phyloP scores from a whole-genome alignment of 2,797 vertebrate species.

The Vespertilio murinus region DNA sequence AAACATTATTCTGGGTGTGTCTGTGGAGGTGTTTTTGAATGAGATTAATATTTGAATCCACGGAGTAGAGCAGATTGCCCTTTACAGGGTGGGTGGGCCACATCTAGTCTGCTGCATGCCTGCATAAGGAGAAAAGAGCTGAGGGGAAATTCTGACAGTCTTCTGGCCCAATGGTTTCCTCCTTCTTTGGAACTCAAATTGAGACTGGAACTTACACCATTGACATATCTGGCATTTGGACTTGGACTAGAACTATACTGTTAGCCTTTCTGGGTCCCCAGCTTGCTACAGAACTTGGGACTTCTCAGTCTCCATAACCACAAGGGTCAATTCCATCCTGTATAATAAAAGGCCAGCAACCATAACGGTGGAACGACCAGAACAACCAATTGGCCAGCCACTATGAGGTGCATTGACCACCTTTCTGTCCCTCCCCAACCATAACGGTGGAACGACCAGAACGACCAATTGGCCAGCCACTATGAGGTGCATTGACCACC shows the following conservation, averaged over 20 bases:
- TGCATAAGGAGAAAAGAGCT: not conserved
- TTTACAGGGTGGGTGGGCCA: not conserved
- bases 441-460: too few species aligned
- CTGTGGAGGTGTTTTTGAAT: not conserved
- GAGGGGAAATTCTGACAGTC: too few species aligned
- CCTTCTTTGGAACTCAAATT: not conserved
- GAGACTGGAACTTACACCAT: not conserved
- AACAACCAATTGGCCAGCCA: too few species aligned
- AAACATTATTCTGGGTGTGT: not conserved
- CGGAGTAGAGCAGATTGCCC: not conserved
- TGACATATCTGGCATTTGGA: not conserved
- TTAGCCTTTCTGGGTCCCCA: not conserved
- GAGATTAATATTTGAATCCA: not conserved
- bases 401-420: too few species aligned
- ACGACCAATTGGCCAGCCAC: too few species aligned
- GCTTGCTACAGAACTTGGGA: not conserved
- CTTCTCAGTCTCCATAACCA: not conserved
- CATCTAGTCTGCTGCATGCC: not conserved
- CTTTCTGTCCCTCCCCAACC: too few species aligned
- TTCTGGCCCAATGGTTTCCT: not conserved
- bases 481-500: too few species aligned
- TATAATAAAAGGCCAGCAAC: too few species aligned
- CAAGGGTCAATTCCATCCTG: not conserved
- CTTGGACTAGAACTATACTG: not conserved
- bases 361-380: too few species aligned